Evolutionary conservation across 2,888 invertebrate genomes (phyloP).

Genomic region (Chrysolina americana): DNA sequence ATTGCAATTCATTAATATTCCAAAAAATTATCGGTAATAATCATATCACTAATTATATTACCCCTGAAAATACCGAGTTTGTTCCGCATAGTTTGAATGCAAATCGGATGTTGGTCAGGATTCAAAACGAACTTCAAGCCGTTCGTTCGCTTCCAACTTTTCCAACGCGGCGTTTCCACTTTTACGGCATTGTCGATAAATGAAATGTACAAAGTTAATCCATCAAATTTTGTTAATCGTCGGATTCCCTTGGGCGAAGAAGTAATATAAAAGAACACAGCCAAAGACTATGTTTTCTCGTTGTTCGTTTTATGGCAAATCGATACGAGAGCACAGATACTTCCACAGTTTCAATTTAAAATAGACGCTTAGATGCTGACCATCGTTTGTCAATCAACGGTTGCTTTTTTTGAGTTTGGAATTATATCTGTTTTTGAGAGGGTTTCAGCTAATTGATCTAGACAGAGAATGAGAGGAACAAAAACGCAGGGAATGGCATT

Average conservation of each 20-base stretch:
- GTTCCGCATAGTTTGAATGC: background rate
- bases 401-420: background rate
- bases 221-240: constrained; percentile 29
- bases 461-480: background rate
- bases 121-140: background rate
- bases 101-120: background rate
- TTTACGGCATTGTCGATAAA: constrained; percentile 27
- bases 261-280: constrained; percentile 24
- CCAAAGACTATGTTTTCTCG: constrained; percentile 11
- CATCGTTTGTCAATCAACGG: constrained; percentile 6
- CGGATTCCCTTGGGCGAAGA: constrained; percentile 3
- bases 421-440: background rate
- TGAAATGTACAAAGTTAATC: constrained; percentile 32
- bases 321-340: background rate
- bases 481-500: background rate
- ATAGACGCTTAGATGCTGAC: background rate
- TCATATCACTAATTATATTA: too few species aligned
- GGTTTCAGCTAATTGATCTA: background rate
- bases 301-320: constrained; percentile 19
- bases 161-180: background rate
- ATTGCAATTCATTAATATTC: too few species aligned
- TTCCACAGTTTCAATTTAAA: background rate
- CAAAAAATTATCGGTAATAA: too few species aligned
- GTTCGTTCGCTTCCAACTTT: constrained; percentile 1
- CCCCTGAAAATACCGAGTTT: background rate